These are phyloP conservation scores for Odontocolon sp. DNA, from an alignment of 2,888 invertebrate genomes.

Conservation along the genomic window DNA sequence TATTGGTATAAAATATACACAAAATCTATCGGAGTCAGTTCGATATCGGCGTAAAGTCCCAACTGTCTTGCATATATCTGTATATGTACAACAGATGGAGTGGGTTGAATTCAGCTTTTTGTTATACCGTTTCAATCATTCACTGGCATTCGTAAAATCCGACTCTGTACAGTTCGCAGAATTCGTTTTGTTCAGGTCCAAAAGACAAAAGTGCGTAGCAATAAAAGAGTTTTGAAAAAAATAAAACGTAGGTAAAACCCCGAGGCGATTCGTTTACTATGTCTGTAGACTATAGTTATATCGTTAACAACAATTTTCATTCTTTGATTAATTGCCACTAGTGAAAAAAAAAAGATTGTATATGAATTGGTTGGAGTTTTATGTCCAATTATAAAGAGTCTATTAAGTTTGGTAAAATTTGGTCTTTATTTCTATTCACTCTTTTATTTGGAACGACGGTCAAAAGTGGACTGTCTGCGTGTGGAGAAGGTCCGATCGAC, in stretches of 20 bases:
- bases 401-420: no score
- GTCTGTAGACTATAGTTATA: not conserved
- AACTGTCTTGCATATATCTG: no score
- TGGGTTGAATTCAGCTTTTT: not conserved
- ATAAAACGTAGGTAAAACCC: not conserved
- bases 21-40: no score
- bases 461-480: no score
- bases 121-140: conserved; percentile 20
- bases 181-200: not conserved
- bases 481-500: no score
- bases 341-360: not conserved
- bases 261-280: no score
- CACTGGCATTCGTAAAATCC: not conserved
- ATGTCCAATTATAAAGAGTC: not conserved
- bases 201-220: conserved; percentile 2
- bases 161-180: not conserved
- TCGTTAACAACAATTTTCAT: not conserved
- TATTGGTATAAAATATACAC: not conserved
- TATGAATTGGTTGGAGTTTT: not conserved
- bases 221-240: not conserved
- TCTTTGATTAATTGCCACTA: not conserved
- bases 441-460: no score
- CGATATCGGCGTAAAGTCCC: no score
- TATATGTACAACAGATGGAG: no score
- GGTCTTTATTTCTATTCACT: no score